Evolutionary conservation across 2,888 invertebrate genomes (phyloP), one percentile per base, ranked within the genome.

Genomic region (Mimas tiliae): DNA sequence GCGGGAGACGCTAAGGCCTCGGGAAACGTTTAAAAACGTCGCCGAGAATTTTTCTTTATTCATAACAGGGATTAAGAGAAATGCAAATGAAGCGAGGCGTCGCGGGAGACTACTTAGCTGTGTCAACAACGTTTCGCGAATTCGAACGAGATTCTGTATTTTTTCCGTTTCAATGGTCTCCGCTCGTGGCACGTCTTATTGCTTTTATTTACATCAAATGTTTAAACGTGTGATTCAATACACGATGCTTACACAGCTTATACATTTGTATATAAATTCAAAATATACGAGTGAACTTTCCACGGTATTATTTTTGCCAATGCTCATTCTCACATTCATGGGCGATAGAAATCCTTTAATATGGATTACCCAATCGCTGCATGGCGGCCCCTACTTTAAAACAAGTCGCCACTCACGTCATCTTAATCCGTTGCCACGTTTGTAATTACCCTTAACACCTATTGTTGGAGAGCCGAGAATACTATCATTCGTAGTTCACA

Each of bases 11-110:
- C 75, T 83, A 84, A 83, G 80, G 84, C 82, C 86, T 85, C 79
- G 75, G 78, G 75, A 81, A 81, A 82, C 84, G 87, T 86, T 90
- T 90, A 87, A 88, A 90, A 90, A 89, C 88, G 85, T 90, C 88
- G 86, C 84, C 81, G 78, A 78, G 86, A 91, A 89, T 93, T 92
- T 93, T 93, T 93, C 93, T 93, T 92, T 93, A 93, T 93, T 93
- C 93, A 93, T 93, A 93, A 92, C 93, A 83, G 82, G 85, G 93
- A 93, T 93, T 93, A 93, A 86, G 89, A 88, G 89, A 89, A 90
- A 93, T 93, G 92, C 91, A 93, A 93, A 93, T 93, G 93, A 90
- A 90, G 85, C 89, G 88, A 83, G 80, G 87, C 91, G 90, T 87
- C 85, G 88, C 83, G 84, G 82, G 79, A 62, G 77, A 85, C 88